Evolutionary conservation across 1,140 invertebrate species (phyloP), one percentile per base, ranked within the genome.

Genomic region (Coboldia fuscipes): DNA sequence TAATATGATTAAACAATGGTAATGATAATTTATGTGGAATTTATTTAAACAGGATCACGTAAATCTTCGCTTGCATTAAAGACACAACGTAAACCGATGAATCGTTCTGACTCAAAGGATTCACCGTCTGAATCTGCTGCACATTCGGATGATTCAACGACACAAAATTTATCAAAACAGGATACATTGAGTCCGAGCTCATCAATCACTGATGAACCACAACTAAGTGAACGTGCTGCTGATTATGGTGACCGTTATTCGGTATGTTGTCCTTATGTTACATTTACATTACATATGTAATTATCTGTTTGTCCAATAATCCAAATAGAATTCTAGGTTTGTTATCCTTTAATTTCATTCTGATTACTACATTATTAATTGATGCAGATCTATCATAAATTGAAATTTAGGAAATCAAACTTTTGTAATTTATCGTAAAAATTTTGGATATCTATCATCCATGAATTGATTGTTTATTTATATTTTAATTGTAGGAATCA

Each of bases 81-180:
- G 30, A 32, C 19, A 32, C 30, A 12, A 13, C 16, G 47, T 43
- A 50, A 53, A 13, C n/a, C 33, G 21, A 7, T 16, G 18, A 15
- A 34, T 24, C 7, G n/a, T 63, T 0, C 60, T 63, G 37, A 63
- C 62, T 36, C 51, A 63, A 23, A 50, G 50, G 1, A 52, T 57
- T 46, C 9, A 10, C 33, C 6, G 39, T 31, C 27, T 39, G 30
- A 35, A 35, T 39, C 17, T n/a, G n/a, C n/a, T n/a, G n/a, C n/a
- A n/a, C n/a, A n/a, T n/a, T n/a, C n/a, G n/a, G n/a, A n/a, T n/a
- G n/a, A n/a, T n/a, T n/a, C n/a, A n/a, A n/a, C n/a, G n/a, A n/a
- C n/a, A n/a, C n/a, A n/a, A n/a, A n/a, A n/a, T n/a, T n/a, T n/a
- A n/a, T n/a, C n/a, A n/a, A n/a, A n/a, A 37, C 43, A 7, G 39